Evolutionary conservation across 2,797 vertebrate species (phyloP).

Genomic region (Synanceia verrucosa): DNA sequence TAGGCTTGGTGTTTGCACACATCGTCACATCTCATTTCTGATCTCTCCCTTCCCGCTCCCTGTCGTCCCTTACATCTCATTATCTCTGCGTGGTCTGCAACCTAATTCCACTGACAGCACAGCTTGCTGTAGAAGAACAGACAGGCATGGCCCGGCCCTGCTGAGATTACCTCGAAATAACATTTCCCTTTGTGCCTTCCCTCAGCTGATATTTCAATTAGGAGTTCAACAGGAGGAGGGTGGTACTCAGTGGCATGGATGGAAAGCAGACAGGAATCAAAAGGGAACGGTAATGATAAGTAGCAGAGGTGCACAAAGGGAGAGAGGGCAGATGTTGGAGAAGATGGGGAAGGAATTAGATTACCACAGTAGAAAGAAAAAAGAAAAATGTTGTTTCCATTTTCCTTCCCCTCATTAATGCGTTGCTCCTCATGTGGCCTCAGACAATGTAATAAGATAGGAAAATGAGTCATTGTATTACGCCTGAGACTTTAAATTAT

Average conservation of each 20-base stretch:
- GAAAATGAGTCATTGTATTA: slow-evolving; percentile 10
- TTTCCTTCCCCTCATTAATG: slow-evolving; percentile 5
- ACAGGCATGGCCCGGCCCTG: slow-evolving; percentile 32
- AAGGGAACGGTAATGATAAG: slow-evolving; percentile 35
- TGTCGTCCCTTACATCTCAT: slow-evolving; percentile 55
- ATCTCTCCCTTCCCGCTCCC: slow-evolving; percentile 32
- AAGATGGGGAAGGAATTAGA: slow-evolving; percentile 39
- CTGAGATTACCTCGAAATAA: slow-evolving; percentile 75
- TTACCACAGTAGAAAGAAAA: slow-evolving; percentile 13
- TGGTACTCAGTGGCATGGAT: slow-evolving; percentile 26
- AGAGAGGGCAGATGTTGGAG: slow-evolving; percentile 7
- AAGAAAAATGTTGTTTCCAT: slow-evolving; percentile 24
- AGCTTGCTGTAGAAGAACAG: slow-evolving; percentile 59
- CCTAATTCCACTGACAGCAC: slow-evolving; percentile 67
- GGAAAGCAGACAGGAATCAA: slow-evolving; percentile 24
- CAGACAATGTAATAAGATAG: slow-evolving; percentile 10
- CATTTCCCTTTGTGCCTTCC: slow-evolving; percentile 70
- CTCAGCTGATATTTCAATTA: slow-evolving; percentile 78
- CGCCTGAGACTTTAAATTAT: slow-evolving; percentile 14
- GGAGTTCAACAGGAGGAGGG: slow-evolving; percentile 55
- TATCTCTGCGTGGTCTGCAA: slow-evolving; percentile 62
- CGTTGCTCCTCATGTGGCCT: slow-evolving; percentile 35
- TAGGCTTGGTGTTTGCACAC: slow-evolving; percentile 58
- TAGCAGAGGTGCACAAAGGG: slow-evolving; percentile 21
- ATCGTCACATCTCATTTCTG: slow-evolving; percentile 50